phyloP scores from a whole-genome alignment of 2,113 vertebrate genomes.

The Lagopus leucura region DNA sequence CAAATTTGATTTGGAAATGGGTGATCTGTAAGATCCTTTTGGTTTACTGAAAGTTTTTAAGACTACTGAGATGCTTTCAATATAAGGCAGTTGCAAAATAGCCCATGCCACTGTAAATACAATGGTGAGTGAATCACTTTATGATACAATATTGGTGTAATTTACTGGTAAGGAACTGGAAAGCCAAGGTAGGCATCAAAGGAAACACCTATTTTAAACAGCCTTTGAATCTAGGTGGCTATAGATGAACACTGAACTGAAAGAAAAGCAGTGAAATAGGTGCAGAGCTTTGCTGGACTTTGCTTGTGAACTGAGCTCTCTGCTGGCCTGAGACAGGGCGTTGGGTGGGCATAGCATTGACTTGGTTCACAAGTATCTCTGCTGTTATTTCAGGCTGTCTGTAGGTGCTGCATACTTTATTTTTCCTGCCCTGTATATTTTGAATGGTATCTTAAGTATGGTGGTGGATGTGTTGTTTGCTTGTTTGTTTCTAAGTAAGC shows the following conservation, averaged over 20 bases:
- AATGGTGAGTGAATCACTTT: not conserved
- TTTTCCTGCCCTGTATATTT: not conserved
- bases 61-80: accelerated
- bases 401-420: not conserved
- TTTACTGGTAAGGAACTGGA: not conserved
- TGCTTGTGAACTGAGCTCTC: not conserved
- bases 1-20: not conserved
- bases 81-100: not conserved
- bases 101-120: not conserved
- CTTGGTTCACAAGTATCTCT: not conserved
- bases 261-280: not conserved
- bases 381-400: not conserved
- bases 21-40: not conserved
- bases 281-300: not conserved
- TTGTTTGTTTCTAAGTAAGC: not conserved
- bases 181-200: not conserved
- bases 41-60: accelerated
- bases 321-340: not conserved
- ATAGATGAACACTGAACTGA: not conserved
- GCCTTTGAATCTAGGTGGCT: not conserved
- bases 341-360: not conserved
- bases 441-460: not conserved
- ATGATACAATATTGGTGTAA: not conserved
- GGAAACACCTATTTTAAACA: not conserved
- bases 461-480: accelerated